Base-by-base conservation (phyloP, 2,888 invertebrate species). In the Netelia melanura region DNA sequence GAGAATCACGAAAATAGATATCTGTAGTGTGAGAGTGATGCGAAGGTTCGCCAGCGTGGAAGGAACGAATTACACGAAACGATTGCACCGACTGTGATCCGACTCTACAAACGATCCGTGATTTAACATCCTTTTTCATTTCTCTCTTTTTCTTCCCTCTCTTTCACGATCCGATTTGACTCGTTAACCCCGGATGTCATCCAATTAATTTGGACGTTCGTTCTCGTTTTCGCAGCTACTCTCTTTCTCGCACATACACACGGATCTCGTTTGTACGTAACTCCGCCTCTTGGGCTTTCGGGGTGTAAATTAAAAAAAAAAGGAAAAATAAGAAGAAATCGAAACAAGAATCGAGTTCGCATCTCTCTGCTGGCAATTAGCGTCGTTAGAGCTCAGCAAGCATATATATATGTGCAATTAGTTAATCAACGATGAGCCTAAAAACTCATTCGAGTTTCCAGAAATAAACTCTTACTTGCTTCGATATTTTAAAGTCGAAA, bases 191-290 rank as follows among this genome's bases (percentile, higher is more conserved):
- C 74, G 76, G 71, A 84, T 84, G 72, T 81, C 80, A 68, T 67
- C 81, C 84, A 84, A 81, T 84, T 84, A 84, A 81, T 76, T 80
- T 62, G 61, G 76, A 70, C 84, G 71, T 71, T 80, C 79, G 75
- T 77, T 75, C 70, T 21, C 83, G 17, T 68, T 80, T 71, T 43
- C 68, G 38, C 67, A 65, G 10, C 48, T 65, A 54, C 54, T 70
- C n/a, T 61, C 56, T 23, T 61, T 48, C 48, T 62, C 58, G 38
- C 68, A 5, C 30, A 30, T 5, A 30, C 30, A 30, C 30, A 30
- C 30, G 5, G 2, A 30, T 5, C 30, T 30, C 30, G 30, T 30
- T 30, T 30, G 5, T 30, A 30, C 30, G 30, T 30, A 30, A 30
- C 25, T 3, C 3, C 5, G 30, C 5, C 30, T 5, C 0, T 5